Conservation (phyloP, 2,888 invertebrate species). For the Halictus ligatus region DNA sequence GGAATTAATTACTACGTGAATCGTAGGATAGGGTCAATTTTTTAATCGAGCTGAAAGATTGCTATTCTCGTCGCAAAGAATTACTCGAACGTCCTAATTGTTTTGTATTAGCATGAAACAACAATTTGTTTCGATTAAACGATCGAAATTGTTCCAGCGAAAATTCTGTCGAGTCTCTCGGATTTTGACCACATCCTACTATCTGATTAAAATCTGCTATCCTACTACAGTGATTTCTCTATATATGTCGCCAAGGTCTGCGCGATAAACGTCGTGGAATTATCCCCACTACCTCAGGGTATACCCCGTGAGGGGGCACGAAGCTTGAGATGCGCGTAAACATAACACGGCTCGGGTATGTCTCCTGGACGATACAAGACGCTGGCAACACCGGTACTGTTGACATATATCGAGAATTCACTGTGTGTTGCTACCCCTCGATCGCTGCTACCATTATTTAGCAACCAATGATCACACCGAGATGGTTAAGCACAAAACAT, state of each 20-base stretch:
- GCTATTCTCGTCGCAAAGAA: not conserved
- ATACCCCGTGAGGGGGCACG: too few species aligned
- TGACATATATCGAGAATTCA: too few species aligned
- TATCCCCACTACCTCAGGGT: too few species aligned
- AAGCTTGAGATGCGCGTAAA: too few species aligned
- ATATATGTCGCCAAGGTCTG: too few species aligned
- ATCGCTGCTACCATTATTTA: slow-evolving; percentile 1
- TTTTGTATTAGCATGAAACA: not conserved
- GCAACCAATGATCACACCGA: slow-evolving; percentile 17
- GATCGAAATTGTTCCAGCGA: not conserved
- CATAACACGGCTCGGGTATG: too few species aligned
- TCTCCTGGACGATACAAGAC: too few species aligned
- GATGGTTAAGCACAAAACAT: slow-evolving; percentile 11
- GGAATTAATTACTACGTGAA: slow-evolving; percentile 7
- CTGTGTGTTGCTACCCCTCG: not conserved
- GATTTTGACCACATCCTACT: slow-evolving; percentile 4
- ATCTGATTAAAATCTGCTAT: not conserved
- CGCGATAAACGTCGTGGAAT: too few species aligned
- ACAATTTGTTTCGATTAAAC: not conserved
- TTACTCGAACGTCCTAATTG: not conserved
- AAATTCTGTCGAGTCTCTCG: not conserved
- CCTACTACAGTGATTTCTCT: not conserved
- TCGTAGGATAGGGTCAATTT: slow-evolving; percentile 4
- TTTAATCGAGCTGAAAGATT: not conserved
- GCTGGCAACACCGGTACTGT: too few species aligned